Conservation (phyloP, 2,888 invertebrate species). For the Carcina quercana region DNA sequence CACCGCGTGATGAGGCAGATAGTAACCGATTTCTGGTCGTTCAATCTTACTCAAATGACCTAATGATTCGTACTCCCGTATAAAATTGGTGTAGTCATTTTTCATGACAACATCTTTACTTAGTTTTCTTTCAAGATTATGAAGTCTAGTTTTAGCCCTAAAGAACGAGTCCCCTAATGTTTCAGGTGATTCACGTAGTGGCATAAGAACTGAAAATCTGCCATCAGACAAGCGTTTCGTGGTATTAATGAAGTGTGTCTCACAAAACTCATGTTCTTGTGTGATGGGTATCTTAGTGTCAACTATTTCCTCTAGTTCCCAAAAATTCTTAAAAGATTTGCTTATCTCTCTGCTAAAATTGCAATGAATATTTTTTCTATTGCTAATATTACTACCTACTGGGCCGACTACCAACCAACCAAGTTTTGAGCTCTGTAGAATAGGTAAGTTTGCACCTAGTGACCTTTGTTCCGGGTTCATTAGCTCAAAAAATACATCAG, state of each 20-base stretch:
- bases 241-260: slow-evolving; percentile 7
- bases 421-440: slow-evolving; percentile 9
- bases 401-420: slow-evolving; percentile 14
- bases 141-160: slow-evolving; percentile 7
- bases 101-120: slow-evolving; percentile 5
- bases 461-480: slow-evolving; percentile 6
- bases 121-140: slow-evolving; percentile 7
- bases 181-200: slow-evolving; percentile 13
- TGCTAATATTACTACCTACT: not conserved
- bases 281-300: slow-evolving; percentile 1
- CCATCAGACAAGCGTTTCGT: slow-evolving; percentile 11
- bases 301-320: too few relatives aligned
- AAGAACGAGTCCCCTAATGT: slow-evolving; percentile 10
- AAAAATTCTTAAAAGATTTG: slow-evolving; percentile 2
- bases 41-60: slow-evolving; percentile 5
- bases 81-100: slow-evolving; percentile 11
- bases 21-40: not conserved
- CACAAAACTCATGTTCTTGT: slow-evolving; percentile 11
- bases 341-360: not conserved
- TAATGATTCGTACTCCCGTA: slow-evolving; percentile 3
- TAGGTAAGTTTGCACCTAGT: slow-evolving; percentile 8
- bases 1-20: slow-evolving; percentile 15
- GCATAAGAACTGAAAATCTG: slow-evolving; percentile 14
- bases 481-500: slow-evolving; percentile 13
- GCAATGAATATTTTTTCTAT: not conserved